A percentile compares a stretch with the other conserved stretches of the same genome.
phyloP scores from a whole-genome alignment of 2,888 invertebrate species.

The Tiliacea citrago region DNA sequence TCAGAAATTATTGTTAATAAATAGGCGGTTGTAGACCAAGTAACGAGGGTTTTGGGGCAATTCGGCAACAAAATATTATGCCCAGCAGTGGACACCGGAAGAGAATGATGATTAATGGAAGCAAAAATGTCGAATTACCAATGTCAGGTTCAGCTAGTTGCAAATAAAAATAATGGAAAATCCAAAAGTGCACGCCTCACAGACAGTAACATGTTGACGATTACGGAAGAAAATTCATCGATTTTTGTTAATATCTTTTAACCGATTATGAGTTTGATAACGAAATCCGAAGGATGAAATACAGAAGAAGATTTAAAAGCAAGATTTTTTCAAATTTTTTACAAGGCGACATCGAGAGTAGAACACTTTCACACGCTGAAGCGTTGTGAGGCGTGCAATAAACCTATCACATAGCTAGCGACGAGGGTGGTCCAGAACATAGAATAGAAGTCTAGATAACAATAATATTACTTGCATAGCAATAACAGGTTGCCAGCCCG shows the following conservation, averaged over 20 bases:
- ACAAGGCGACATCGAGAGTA: too few species aligned
- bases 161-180: neutral
- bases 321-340: too few species aligned
- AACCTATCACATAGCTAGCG: neutral
- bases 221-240: too few species aligned
- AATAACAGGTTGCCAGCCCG: conserved; percentile 26
- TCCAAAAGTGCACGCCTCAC: too few species aligned
- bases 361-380: too few species aligned
- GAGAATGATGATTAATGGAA: neutral
- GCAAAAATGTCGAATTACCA: neutral
- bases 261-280: too few species aligned
- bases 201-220: too few species aligned
- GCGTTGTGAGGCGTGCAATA: neutral
- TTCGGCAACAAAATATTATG: neutral
- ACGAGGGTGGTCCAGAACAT: conserved; percentile 20
- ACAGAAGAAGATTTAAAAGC: too few species aligned
- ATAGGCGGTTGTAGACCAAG: neutral
- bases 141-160: too few species aligned
- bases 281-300: too few species aligned
- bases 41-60: neutral
- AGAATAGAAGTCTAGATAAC: conserved; percentile 4
- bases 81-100: neutral
- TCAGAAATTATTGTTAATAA: neutral
- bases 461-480: conserved; percentile 7
- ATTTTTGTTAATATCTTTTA: too few species aligned